Conservation (phyloP, 2,888 invertebrate genomes). For the Galeopsomyia nigrocyanea region DNA sequence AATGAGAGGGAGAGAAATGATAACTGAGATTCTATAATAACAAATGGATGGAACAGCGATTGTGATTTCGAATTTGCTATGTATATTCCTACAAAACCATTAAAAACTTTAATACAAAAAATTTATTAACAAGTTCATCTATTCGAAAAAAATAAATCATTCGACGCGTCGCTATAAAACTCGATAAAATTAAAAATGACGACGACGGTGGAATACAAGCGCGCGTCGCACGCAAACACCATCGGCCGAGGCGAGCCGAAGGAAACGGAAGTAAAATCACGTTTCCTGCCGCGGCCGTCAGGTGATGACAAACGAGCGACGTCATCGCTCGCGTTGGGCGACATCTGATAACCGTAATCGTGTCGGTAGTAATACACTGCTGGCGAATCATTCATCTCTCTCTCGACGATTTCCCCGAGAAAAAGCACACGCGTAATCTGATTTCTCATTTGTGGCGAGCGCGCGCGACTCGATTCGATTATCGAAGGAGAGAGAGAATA, state of each 20-base stretch:
- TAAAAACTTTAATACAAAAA: too few relatives aligned
- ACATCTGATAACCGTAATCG: slow-evolving; percentile 68
- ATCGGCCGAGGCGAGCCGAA: slow-evolving; percentile 49
- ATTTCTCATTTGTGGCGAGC: not conserved
- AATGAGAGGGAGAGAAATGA: slow-evolving; percentile 43
- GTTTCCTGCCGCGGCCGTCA: slow-evolving; percentile 65
- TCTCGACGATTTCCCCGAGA: slow-evolving; percentile 32
- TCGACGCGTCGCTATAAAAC: too few relatives aligned
- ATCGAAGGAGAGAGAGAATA: slow-evolving; percentile 10
- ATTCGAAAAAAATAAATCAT: too few relatives aligned
- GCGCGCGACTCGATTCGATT: too few relatives aligned
- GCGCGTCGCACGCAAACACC: too few relatives aligned
- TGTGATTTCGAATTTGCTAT: too few relatives aligned
- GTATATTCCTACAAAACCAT: too few relatives aligned
- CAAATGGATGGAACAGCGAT: too few relatives aligned
- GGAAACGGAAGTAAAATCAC: slow-evolving; percentile 66
- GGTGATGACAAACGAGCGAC: slow-evolving; percentile 66
- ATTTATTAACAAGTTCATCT: too few relatives aligned
- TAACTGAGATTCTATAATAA: not conserved
- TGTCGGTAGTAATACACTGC: slow-evolving; percentile 51
- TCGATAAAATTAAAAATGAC: too few relatives aligned
- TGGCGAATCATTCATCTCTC: slow-evolving; percentile 35
- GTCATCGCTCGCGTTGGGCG: slow-evolving; percentile 59
- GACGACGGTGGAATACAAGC: too few relatives aligned
- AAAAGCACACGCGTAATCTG: slow-evolving; percentile 1